Conservation (phyloP, 2,113 vertebrate species). For the Oriolus oriolus region DNA sequence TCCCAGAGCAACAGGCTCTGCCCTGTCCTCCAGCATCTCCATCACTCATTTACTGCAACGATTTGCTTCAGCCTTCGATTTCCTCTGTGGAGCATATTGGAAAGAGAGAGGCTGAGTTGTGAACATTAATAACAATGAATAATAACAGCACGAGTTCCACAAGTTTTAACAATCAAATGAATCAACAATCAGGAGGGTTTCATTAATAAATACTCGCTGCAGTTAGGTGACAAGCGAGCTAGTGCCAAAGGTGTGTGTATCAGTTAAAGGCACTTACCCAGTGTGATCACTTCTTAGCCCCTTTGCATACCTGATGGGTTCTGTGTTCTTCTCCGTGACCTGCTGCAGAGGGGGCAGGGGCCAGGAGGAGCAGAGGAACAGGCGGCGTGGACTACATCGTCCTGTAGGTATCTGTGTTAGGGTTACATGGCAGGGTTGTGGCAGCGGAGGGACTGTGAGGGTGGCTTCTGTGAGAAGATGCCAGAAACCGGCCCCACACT, state of each 20-base stretch:
- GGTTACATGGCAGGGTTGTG: neutral
- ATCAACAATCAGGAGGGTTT: conserved; percentile 10
- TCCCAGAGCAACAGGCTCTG: neutral
- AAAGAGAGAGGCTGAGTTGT: conserved; percentile 19
- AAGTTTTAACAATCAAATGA: conserved; percentile 51
- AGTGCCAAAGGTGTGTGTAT: neutral
- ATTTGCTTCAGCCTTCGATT: conserved; percentile 46
- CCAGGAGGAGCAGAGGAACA: neutral
- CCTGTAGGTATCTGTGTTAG: neutral
- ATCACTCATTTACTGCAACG: conserved; percentile 21
- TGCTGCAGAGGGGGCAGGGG: neutral
- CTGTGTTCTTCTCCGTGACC: neutral
- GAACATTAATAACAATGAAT: conserved; percentile 58
- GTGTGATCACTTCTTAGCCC: neutral
- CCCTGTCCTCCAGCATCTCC: neutral
- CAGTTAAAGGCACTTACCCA: neutral
- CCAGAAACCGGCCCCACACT: neutral
- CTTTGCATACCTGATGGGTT: neutral
- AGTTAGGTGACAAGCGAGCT: neutral
- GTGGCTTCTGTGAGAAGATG: neutral
- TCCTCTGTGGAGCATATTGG: conserved; percentile 31
- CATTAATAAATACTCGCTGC: conserved; percentile 19
- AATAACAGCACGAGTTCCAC: conserved; percentile 26
- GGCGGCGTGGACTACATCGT: neutral
- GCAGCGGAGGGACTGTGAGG: rapidly evolving